phyloP scores from a whole-genome alignment of 2,888 invertebrate genomes.

The Agonopterix arenella region DNA sequence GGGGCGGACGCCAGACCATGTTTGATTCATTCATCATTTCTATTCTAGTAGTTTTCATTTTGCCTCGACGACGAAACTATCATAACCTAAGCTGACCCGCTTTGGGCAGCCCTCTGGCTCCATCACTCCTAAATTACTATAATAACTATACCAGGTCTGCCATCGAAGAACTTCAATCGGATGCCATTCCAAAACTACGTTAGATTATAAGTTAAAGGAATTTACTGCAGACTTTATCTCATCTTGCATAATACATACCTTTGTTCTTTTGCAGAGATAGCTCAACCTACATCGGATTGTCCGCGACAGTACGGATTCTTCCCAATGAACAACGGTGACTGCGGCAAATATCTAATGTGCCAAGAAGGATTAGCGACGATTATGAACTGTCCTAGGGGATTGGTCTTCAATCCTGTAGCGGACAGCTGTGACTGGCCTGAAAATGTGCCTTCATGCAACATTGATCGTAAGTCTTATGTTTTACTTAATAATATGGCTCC shows the following conservation, averaged over 20 bases:
- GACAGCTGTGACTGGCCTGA: slow-evolving; percentile 49
- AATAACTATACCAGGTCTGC: too few species aligned
- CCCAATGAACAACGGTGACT: slow-evolving; percentile 32
- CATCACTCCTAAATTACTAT: too few species aligned
- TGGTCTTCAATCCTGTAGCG: slow-evolving; percentile 37
- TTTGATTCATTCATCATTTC: too few species aligned
- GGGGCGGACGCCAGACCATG: too few species aligned
- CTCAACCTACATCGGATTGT: slow-evolving; percentile 17
- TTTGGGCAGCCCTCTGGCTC: too few species aligned
- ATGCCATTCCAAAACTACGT: too few species aligned
- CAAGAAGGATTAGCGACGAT: slow-evolving; percentile 36
- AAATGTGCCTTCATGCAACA: slow-evolving; percentile 46
- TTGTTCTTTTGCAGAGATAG: slow-evolving; percentile 12
- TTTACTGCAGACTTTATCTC: neutral
- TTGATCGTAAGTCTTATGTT: slow-evolving; percentile 29
- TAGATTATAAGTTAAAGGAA: too few species aligned
- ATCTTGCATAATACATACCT: neutral
- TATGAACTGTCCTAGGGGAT: slow-evolving; percentile 47
- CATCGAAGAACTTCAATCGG: too few species aligned
- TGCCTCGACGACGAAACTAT: too few species aligned
- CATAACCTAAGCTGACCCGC: too few species aligned
- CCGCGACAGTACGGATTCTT: slow-evolving; percentile 39
- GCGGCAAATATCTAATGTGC: slow-evolving; percentile 46
- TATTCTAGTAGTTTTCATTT: too few species aligned
- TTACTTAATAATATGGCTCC: neutral